phyloP scores from a whole-genome alignment of 2,888 invertebrate species.

The Eupithecia insigniata region DNA sequence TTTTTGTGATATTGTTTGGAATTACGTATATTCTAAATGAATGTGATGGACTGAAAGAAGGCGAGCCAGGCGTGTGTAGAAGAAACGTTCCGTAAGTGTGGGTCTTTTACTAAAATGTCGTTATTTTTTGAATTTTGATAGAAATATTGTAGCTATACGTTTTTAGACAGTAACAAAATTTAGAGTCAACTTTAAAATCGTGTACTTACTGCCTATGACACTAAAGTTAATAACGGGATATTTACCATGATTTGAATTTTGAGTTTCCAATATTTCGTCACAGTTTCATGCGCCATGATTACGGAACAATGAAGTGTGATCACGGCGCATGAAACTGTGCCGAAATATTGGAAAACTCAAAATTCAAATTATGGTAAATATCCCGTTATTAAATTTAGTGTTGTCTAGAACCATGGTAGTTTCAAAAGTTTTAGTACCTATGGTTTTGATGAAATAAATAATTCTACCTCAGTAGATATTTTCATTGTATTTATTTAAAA shows the following conservation, averaged over 20 bases:
- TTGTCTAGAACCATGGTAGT: too few relatives aligned
- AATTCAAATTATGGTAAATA: too few relatives aligned
- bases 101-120: neutral
- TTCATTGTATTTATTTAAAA: too few relatives aligned
- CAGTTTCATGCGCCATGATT: too few relatives aligned
- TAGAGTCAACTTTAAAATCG: neutral
- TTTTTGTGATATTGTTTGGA: constrained; percentile 13
- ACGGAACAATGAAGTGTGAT: too few relatives aligned
- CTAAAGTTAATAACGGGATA: too few relatives aligned
- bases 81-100: constrained; percentile 16
- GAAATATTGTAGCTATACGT: neutral
- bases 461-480: neutral
- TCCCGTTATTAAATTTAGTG: too few relatives aligned
- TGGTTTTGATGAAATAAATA: neutral
- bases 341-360: too few relatives aligned
- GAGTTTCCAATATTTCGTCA: too few relatives aligned
- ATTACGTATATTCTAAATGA: neutral
- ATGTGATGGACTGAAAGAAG: constrained; percentile 4
- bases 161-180: neutral
- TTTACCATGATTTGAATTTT: too few relatives aligned
- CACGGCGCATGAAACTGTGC: too few relatives aligned
- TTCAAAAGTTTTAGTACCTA: too few relatives aligned
- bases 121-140: neutral
- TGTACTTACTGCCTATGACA: neutral
- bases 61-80: constrained; percentile 6